phyloP scores from a whole-genome alignment of 2,797 vertebrate genomes.

The Centroberyx gerrardi region DNA sequence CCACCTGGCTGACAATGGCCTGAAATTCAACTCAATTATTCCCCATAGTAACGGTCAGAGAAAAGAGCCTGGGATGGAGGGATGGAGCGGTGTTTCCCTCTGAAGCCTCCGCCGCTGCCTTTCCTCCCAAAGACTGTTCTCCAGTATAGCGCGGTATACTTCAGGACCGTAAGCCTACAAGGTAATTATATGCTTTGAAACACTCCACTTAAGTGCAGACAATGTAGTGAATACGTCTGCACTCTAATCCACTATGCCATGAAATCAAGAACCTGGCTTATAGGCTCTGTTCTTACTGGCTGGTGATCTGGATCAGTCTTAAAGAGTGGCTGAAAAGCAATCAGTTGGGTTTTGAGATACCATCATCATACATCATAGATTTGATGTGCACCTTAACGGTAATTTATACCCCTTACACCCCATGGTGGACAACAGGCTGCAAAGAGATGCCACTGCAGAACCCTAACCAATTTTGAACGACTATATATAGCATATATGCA shows the following conservation, averaged over 20 bases:
- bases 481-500: too few species aligned
- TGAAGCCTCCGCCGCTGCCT: too few species aligned
- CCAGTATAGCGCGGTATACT: constrained; percentile 78
- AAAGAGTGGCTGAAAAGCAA: constrained; percentile 22
- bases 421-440: not conserved
- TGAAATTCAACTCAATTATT: constrained; percentile 96
- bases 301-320: constrained; percentile 1
- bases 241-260: constrained; percentile 90
- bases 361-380: constrained; percentile 48
- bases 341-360: not conserved
- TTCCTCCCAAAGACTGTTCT: too few species aligned
- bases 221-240: constrained; percentile 90
- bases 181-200: constrained; percentile 93
- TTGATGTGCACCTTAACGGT: not conserved
- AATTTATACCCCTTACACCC: too few species aligned
- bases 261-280: constrained; percentile 78
- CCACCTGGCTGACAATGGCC: constrained; percentile 93
- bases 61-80: not conserved
- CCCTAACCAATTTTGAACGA: not conserved
- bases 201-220: constrained; percentile 94
- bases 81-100: not conserved
- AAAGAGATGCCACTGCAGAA: not conserved
- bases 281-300: not conserved
- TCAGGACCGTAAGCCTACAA: constrained; percentile 92
- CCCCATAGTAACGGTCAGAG: constrained; percentile 90